A percentile compares a stretch with the other conserved stretches of the same genome.
Evolutionary conservation across 2,797 vertebrate species (phyloP).

Genomic region (Microctenopoma steveboyesi): DNA sequence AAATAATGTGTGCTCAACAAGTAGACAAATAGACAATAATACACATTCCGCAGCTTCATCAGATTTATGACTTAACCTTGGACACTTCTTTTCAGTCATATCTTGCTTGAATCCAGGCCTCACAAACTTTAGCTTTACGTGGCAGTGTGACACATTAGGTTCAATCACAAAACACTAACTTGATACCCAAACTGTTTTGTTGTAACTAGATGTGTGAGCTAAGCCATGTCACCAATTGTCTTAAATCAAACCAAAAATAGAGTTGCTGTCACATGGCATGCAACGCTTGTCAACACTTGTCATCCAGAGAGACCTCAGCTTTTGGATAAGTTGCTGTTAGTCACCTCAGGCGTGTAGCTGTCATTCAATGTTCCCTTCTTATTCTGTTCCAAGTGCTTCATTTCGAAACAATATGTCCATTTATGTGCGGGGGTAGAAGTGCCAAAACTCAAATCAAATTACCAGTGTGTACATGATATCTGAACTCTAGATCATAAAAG

Average conservation of each 20-base stretch:
- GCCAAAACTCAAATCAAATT: conserved; percentile 21
- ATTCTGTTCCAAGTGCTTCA: conserved; percentile 5
- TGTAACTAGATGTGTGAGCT: conserved; percentile 8
- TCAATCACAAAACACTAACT: background rate
- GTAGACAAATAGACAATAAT: too few relatives aligned
- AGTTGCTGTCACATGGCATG: conserved; percentile 17
- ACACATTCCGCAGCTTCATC: too few relatives aligned
- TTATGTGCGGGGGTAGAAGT: background rate
- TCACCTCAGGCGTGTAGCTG: conserved; percentile 29
- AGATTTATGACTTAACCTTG: background rate
- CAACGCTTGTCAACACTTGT: conserved; percentile 30
- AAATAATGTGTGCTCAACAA: too few relatives aligned
- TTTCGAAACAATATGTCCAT: conserved; percentile 27
- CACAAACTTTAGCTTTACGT: background rate
- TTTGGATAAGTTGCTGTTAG: conserved; percentile 11
- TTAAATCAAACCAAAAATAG: conserved; percentile 27
- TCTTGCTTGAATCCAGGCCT: background rate
- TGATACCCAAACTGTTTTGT: conserved; percentile 17
- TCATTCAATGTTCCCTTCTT: conserved; percentile 22
- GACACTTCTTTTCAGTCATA: background rate
- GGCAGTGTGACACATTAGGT: conserved; percentile 16
- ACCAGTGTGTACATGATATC: conserved; percentile 1
- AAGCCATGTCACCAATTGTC: conserved; percentile 14
- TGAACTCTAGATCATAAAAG: conserved; percentile 6
- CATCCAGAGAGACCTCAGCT: conserved; percentile 26